These are phyloP conservation scores for Onychostoma macrolepis DNA, from an alignment of 2,113 vertebrate species.

Conservation along the genomic window DNA sequence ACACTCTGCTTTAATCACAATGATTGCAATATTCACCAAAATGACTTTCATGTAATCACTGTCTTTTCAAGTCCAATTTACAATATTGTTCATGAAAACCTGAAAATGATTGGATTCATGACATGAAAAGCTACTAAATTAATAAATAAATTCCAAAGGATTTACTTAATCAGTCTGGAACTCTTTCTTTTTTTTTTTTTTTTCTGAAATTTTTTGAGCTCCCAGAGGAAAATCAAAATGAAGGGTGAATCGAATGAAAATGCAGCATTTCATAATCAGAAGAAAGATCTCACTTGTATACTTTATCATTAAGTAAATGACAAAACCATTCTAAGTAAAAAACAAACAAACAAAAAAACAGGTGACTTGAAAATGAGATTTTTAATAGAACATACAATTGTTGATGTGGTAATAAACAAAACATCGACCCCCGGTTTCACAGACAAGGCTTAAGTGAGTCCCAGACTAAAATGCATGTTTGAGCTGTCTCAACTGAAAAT, in stretches of 20 bases:
- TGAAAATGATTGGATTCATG: background rate
- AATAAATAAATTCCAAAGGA: background rate
- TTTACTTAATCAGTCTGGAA: background rate
- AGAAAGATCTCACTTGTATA: background rate
- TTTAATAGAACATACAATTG: background rate
- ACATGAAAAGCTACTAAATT: background rate
- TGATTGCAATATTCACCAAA: background rate
- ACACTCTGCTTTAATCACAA: background rate
- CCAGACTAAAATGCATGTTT: too few relatives aligned
- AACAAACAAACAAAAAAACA: background rate
- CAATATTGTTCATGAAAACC: background rate
- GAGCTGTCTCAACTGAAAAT: too few relatives aligned
- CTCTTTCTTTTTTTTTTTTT: background rate
- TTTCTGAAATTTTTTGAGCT: background rate
- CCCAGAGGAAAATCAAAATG: background rate
- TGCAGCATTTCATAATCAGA: background rate
- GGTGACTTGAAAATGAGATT: background rate
- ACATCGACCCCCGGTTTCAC: too few relatives aligned
- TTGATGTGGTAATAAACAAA: too few relatives aligned
- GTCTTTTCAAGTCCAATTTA: conserved; percentile 11
- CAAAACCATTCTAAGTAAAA: background rate
- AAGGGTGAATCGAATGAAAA: background rate
- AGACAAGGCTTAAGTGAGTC: too few relatives aligned
- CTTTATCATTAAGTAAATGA: background rate
- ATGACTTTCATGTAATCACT: conserved; percentile 6